Evolutionary conservation across 2,797 vertebrate genomes (phyloP).

Genomic region (Microhierax caerulescens): DNA sequence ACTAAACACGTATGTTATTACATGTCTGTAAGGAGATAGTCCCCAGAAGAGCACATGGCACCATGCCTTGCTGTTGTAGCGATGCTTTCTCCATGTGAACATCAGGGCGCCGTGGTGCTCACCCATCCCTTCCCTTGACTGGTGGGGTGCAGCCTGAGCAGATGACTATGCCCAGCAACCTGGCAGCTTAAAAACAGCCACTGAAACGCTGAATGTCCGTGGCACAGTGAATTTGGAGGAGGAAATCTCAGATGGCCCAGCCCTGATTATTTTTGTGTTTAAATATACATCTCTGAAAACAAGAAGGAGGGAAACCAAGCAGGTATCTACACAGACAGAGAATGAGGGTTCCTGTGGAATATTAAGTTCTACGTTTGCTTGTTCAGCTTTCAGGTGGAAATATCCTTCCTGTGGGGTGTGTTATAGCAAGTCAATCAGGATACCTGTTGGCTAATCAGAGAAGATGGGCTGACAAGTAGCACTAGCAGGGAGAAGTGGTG

Average conservation of each 20-base stretch:
- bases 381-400: background rate
- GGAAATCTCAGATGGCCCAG: background rate
- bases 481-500: background rate
- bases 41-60: background rate
- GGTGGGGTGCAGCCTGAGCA: background rate
- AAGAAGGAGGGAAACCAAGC: background rate
- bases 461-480: background rate
- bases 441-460: background rate
- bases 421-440: background rate
- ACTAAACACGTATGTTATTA: background rate
- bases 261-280: background rate
- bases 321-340: accelerated
- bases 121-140: background rate
- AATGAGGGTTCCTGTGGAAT: background rate
- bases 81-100: background rate
- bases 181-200: background rate
- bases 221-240: background rate
- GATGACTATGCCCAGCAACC: background rate
- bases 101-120: background rate
- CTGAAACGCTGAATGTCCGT: background rate
- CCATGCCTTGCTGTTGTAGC: background rate
- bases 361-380: background rate
- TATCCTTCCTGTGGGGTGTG: background rate
- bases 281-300: background rate
- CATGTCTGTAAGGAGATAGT: background rate